Percentiles rank a stretch among this genome's conserved stretches.
Conservation (phyloP, 2,113 vertebrate genomes). For the Panthera leo region DNA sequence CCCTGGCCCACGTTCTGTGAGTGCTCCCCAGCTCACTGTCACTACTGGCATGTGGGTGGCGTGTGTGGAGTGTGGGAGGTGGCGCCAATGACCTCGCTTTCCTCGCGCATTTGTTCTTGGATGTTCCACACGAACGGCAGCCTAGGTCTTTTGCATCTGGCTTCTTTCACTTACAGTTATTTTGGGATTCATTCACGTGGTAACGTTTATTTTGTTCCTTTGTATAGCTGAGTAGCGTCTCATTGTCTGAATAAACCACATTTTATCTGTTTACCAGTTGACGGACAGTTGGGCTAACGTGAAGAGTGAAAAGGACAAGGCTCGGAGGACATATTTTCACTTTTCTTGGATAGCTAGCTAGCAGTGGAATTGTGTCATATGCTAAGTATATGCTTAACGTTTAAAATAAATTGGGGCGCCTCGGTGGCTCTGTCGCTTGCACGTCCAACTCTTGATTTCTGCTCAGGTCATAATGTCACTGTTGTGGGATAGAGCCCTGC, state of each 20-base stretch:
- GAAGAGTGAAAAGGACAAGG: neutral
- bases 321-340: neutral
- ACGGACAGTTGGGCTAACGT: neutral
- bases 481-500: too few relatives aligned
- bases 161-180: neutral
- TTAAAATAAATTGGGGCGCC: neutral
- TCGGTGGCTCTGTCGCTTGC: too few relatives aligned
- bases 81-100: accelerated
- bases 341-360: neutral
- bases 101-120: neutral
- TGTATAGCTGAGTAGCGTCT: neutral
- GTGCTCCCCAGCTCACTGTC: neutral
- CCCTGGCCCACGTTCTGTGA: neutral
- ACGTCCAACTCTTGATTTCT: too few relatives aligned
- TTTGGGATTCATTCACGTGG: neutral
- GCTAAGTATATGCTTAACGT: neutral
- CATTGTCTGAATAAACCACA: accelerated
- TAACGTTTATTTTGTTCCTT: neutral
- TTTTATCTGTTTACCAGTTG: neutral
- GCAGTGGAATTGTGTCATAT: neutral
- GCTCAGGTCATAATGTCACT: too few relatives aligned
- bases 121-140: neutral
- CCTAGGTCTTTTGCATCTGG: neutral
- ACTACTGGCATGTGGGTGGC: neutral
- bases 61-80: neutral